A percentile compares a stretch with the other conserved stretches of the same genome.
Evolutionary conservation across 2,888 invertebrate genomes (phyloP).

Genomic region (Rhimphoctona megacephalus): DNA sequence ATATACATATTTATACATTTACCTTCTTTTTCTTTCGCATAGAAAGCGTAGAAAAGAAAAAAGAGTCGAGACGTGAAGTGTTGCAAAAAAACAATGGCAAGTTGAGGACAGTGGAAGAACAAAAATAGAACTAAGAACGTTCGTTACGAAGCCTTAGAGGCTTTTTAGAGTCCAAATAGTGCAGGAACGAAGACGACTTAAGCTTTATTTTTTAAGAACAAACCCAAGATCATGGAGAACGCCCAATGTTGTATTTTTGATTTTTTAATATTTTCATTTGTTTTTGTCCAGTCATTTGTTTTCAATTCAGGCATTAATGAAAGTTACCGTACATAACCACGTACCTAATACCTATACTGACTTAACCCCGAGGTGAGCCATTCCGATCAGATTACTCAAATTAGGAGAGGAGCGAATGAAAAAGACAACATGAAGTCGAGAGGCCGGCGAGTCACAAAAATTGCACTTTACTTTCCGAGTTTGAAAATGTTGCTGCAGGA

Average conservation of each 20-base stretch:
- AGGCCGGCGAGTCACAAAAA: neutral
- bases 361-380: neutral
- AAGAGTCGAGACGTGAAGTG: constrained; percentile 23
- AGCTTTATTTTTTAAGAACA: neutral
- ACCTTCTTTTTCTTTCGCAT: neutral
- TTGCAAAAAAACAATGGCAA: constrained; percentile 9
- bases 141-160: constrained; percentile 60
- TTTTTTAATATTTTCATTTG: neutral
- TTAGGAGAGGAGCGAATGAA: neutral
- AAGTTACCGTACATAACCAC: neutral
- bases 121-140: constrained; percentile 41
- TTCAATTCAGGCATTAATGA: no score
- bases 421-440: neutral
- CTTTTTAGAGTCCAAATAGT: constrained; percentile 19
- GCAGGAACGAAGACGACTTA: neutral
- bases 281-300: no score
- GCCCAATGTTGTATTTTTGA: neutral
- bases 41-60: neutral
- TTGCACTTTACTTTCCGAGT: neutral
- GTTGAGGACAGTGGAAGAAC: constrained; percentile 27
- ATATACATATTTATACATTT: constrained; percentile 1
- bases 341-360: neutral
- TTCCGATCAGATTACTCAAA: neutral
- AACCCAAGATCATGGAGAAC: neutral
- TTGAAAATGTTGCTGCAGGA: constrained; percentile 4